These are phyloP conservation scores for Halyomorpha halys DNA, from an alignment of 1,140 invertebrate species.

Conservation along the genomic window DNA sequence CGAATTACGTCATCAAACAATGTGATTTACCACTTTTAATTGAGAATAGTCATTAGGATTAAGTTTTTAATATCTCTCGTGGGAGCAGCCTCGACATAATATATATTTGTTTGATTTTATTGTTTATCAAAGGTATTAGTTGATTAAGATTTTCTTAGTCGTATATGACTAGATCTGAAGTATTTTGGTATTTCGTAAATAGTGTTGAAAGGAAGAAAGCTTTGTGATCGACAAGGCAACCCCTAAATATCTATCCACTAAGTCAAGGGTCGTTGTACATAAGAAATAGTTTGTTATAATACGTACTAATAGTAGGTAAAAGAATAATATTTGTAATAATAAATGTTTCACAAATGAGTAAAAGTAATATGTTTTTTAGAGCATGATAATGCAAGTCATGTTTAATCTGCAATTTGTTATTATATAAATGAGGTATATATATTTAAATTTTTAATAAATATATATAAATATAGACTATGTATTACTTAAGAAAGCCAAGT, in stretches of 20 bases:
- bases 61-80: too few species aligned
- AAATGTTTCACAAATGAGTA: slow-evolving; percentile 4
- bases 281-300: slow-evolving; percentile 22
- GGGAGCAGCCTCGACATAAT: too few species aligned
- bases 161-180: slow-evolving; percentile 5
- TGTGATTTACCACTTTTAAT: too few species aligned
- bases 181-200: not conserved
- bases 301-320: slow-evolving; percentile 11
- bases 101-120: not conserved
- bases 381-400: slow-evolving; percentile 4
- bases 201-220: not conserved
- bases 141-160: slow-evolving; percentile 7
- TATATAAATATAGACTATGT: not conserved
- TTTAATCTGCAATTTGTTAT: slow-evolving; percentile 6
- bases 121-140: slow-evolving; percentile 3
- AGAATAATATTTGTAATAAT: not conserved
- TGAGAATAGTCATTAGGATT: too few species aligned
- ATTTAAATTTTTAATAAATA: not conserved
- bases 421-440: slow-evolving; percentile 4
- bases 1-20: too few species aligned
- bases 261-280: slow-evolving; percentile 26
- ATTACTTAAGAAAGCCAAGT: slow-evolving; percentile 12
- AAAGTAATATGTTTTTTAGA: slow-evolving; percentile 10
- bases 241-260: slow-evolving; percentile 25
- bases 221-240: not conserved